These are phyloP conservation scores for Nephrotoma guestfalica DNA, from an alignment of 2,888 invertebrate species.

Conservation along the genomic window DNA sequence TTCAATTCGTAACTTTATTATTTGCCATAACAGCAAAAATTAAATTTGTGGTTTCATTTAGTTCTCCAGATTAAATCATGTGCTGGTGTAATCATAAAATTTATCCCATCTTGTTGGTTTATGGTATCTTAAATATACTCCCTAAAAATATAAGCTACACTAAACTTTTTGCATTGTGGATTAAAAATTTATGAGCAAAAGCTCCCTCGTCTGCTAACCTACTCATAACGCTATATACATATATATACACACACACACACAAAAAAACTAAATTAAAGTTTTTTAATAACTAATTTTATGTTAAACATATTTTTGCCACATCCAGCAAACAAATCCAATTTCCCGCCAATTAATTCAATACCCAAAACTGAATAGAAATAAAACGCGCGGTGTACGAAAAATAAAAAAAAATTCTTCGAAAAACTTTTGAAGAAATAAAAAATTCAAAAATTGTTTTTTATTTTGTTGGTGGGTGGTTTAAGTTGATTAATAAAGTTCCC, in stretches of 20 bases:
- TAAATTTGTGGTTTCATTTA: background rate
- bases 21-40: background rate
- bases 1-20: background rate
- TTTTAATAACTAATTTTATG: background rate
- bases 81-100: background rate
- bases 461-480: background rate
- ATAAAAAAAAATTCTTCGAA: background rate
- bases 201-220: background rate
- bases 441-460: background rate
- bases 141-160: background rate
- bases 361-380: background rate
- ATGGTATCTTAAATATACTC: background rate
- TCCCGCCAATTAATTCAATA: background rate
- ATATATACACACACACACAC: background rate
- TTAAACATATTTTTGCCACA: background rate
- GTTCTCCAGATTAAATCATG: background rate
- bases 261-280: background rate
- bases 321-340: background rate
- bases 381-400: background rate
- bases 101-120: background rate
- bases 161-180: background rate
- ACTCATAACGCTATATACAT: background rate
- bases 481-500: background rate
- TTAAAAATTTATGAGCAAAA: background rate
- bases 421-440: background rate